phyloP scores from a whole-genome alignment of 2,113 vertebrate genomes.

The Ammospiza nelsoni region DNA sequence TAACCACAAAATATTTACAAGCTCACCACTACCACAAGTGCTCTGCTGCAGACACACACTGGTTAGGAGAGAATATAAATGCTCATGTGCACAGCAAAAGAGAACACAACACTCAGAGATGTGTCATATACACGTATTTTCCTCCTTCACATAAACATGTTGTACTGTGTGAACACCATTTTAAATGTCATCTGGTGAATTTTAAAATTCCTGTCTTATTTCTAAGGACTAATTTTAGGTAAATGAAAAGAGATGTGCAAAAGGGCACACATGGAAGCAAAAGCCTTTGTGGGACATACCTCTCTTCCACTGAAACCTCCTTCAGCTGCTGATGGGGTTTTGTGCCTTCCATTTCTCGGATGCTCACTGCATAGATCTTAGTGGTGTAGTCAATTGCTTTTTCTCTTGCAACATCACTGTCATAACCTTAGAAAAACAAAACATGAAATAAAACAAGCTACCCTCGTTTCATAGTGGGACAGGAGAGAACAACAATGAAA shows the following conservation, averaged over 20 bases:
- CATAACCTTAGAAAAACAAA: conserved; percentile 84
- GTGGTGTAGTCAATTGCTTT: conserved; percentile 91
- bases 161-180: not conserved
- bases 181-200: not conserved
- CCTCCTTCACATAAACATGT: not conserved
- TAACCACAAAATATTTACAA: not conserved
- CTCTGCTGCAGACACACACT: not conserved
- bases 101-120: not conserved
- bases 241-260: not conserved
- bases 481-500: not conserved
- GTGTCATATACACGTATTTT: not conserved
- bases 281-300: conserved; percentile 76
- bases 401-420: conserved; percentile 95
- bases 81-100: not conserved
- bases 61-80: not conserved
- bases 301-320: conserved; percentile 88
- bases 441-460: not conserved
- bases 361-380: conserved; percentile 91
- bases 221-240: not conserved
- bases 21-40: not conserved
- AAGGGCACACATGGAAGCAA: not conserved
- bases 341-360: conserved; percentile 92
- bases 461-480: not conserved
- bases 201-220: not conserved
- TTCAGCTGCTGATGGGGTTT: conserved; percentile 93